phyloP scores from a whole-genome alignment of 2,113 vertebrate species.

The Rhabdomys dilectus region DNA sequence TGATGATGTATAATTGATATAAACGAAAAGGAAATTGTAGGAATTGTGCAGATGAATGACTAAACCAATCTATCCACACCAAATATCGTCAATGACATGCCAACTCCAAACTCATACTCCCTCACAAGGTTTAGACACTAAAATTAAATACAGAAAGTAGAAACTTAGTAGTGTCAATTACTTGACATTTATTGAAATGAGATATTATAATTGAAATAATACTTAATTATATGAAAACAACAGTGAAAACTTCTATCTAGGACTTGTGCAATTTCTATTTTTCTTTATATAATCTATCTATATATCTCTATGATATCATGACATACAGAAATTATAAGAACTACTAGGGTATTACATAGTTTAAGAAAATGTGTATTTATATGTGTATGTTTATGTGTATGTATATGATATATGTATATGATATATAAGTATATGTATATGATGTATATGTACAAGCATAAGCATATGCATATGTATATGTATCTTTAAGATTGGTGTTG shows the following conservation, averaged over 20 bases:
- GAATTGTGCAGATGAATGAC: not conserved
- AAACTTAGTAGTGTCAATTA: not conserved
- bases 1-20: not conserved
- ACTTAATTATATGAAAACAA: not conserved
- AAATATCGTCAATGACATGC: not conserved
- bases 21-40: not conserved
- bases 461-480: too few species aligned
- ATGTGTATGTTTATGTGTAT: too few species aligned
- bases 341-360: not conserved
- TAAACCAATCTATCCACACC: not conserved
- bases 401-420: too few species aligned
- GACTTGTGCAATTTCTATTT: not conserved
- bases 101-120: accelerated
- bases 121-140: not conserved
- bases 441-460: too few species aligned
- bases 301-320: not conserved
- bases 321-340: not conserved
- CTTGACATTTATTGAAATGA: not conserved
- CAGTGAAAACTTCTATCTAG: not conserved
- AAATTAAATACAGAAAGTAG: too few species aligned
- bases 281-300: not conserved
- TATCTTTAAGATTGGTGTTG: not conserved
- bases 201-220: not conserved
- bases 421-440: too few species aligned
- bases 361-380: not conserved